Percentiles rank a stretch among this genome's conserved stretches.
phyloP scores from a whole-genome alignment of 2,888 invertebrate genomes.

The Aleiodes leptofemur region DNA sequence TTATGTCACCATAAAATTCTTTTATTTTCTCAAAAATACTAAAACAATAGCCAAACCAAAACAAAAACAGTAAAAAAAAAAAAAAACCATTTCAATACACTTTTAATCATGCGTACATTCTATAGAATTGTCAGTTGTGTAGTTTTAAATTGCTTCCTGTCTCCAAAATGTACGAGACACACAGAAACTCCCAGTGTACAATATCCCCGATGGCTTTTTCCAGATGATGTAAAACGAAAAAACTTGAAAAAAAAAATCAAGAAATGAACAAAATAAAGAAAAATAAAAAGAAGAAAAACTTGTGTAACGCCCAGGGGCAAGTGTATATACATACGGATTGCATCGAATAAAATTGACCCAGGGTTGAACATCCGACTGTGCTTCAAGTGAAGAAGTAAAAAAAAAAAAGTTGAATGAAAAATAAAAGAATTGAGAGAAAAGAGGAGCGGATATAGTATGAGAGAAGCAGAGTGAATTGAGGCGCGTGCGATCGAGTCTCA shows the following conservation, averaged over 20 bases:
- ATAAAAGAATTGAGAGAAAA: neutral
- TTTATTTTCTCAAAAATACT: slow-evolving; percentile 14
- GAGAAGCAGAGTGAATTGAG: slow-evolving; percentile 18
- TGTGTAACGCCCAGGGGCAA: slow-evolving; percentile 13
- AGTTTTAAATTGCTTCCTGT: slow-evolving; percentile 23
- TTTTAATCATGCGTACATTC: slow-evolving; percentile 24
- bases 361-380: slow-evolving; percentile 25
- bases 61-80: neutral
- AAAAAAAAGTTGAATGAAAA: slow-evolving; percentile 11
- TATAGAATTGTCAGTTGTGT: slow-evolving; percentile 1
- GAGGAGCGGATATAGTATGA: slow-evolving; percentile 19
- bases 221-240: slow-evolving; percentile 43
- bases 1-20: slow-evolving; percentile 36
- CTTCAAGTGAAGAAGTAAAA: slow-evolving; percentile 2
- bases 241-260: slow-evolving; percentile 39
- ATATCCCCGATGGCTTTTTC: slow-evolving; percentile 45
- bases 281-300: slow-evolving; percentile 27
- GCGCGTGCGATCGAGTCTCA: slow-evolving; percentile 37
- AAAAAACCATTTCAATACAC: slow-evolving; percentile 7
- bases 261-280: too few species aligned
- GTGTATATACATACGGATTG: slow-evolving; percentile 11
- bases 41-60: neutral
- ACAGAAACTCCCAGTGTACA: slow-evolving; percentile 12
- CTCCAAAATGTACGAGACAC: slow-evolving; percentile 16
- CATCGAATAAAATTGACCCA: slow-evolving; percentile 53